These are phyloP conservation scores for Allobates femoralis DNA, from an alignment of 2,797 vertebrate species.

Conservation along the genomic window DNA sequence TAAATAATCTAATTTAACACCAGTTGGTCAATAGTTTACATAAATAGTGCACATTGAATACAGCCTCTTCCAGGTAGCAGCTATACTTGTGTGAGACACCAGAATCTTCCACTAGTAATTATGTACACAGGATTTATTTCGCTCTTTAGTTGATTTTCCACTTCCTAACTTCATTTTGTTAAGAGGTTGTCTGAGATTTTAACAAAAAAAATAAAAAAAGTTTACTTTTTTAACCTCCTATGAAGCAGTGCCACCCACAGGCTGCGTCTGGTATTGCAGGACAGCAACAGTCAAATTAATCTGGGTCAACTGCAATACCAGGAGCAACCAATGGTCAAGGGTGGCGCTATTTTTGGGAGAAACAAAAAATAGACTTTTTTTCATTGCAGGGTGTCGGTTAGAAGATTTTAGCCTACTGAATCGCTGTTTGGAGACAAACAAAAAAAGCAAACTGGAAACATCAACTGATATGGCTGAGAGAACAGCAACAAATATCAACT, in stretches of 20 bases:
- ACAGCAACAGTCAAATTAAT: not conserved
- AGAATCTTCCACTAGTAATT: not conserved
- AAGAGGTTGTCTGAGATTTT: not conserved
- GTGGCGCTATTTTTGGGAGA: not conserved
- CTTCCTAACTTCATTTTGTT: not conserved
- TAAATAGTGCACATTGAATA: slow-evolving; percentile 56
- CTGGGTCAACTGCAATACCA: not conserved
- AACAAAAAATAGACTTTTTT: too few relatives aligned
- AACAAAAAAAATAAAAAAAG: not conserved
- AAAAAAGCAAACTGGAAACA: too few relatives aligned
- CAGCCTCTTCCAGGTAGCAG: slow-evolving; percentile 51
- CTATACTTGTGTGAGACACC: slow-evolving; percentile 19
- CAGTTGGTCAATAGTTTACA: slow-evolving; percentile 64
- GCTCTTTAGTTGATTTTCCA: not conserved
- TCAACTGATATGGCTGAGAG: too few relatives aligned
- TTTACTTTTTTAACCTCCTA: not conserved
- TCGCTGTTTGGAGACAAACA: too few relatives aligned
- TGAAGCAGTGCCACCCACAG: not conserved
- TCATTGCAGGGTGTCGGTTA: too few relatives aligned
- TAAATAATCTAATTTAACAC: slow-evolving; percentile 51
- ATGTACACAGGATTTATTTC: slow-evolving; percentile 18
- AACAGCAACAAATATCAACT: too few relatives aligned
- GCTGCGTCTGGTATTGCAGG: not conserved
- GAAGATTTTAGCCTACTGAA: too few relatives aligned
- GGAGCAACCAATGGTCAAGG: not conserved